Percentiles rank a stretch among this genome's conserved stretches.
These are phyloP conservation scores for Embidobia sp. DNA, from an alignment of 2,888 invertebrate genomes.

Conservation along the genomic window DNA sequence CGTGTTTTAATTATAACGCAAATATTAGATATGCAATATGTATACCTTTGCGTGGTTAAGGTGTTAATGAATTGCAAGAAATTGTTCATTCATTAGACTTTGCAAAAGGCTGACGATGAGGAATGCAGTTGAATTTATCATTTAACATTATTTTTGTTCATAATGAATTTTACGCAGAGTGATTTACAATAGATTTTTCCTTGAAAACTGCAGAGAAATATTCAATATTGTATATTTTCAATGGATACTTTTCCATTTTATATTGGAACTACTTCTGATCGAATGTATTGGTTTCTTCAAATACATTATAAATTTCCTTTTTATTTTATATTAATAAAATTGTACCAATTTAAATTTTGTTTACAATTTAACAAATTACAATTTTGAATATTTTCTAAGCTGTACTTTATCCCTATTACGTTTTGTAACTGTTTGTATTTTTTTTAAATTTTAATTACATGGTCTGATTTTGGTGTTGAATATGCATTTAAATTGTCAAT, in stretches of 20 bases:
- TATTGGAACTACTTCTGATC: background rate
- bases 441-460: conserved; percentile 1
- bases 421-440: conserved; percentile 11
- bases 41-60: conserved; percentile 18
- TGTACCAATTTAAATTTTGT: background rate
- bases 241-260: conserved; percentile 8
- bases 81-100: conserved; percentile 3
- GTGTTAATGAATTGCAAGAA: conserved; percentile 13
- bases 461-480: conserved; percentile 49
- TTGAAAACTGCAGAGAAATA: conserved; percentile 9
- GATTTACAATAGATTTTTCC: conserved; percentile 20
- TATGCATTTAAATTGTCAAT: conserved; percentile 45
- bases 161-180: conserved; percentile 19
- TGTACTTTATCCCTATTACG: conserved; percentile 2
- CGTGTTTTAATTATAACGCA: conserved; percentile 26
- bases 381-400: conserved; percentile 17
- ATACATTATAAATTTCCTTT: too few species aligned
- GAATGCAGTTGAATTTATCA: conserved; percentile 12
- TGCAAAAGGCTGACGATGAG: conserved; percentile 8
- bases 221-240: conserved; percentile 15
- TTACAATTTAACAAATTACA: conserved; percentile 8
- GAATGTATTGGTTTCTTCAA: too few species aligned
- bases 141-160: conserved; percentile 8
- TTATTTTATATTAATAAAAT: background rate
- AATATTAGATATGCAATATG: conserved; percentile 9